Percentiles rank a stretch among this genome's conserved stretches.
Conservation (phyloP, 2,888 invertebrate genomes). For the Timema podura region DNA sequence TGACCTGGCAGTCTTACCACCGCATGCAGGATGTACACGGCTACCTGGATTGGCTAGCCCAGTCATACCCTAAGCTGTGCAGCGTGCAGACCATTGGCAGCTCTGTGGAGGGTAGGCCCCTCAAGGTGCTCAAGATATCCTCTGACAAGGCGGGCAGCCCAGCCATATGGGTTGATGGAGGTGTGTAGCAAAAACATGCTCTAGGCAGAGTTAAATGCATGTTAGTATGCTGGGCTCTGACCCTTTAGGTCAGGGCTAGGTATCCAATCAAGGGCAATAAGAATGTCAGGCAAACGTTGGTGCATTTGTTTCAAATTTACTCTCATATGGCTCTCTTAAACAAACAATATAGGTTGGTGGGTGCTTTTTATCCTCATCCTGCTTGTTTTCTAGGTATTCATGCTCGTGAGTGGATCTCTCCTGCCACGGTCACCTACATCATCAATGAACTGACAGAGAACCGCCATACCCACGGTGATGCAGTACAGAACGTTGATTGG, state of each 20-base stretch:
- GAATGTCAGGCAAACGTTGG: too few species aligned
- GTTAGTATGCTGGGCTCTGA: not conserved
- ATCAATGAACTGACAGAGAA: slow-evolving; percentile 66
- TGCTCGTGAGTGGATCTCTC: slow-evolving; percentile 86
- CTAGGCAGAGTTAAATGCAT: not conserved
- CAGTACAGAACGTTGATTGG: slow-evolving; percentile 54
- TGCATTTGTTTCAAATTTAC: too few species aligned
- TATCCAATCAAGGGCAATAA: too few species aligned
- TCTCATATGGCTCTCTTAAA: too few species aligned
- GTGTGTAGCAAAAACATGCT: slow-evolving; percentile 8
- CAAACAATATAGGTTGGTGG: too few species aligned
- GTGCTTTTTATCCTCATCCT: too few species aligned
- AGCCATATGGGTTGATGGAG: slow-evolving; percentile 51
- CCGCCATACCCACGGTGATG: slow-evolving; percentile 58
- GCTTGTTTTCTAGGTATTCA: slow-evolving; percentile 57
- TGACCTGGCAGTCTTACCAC: slow-evolving; percentile 78
- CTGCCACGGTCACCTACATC: slow-evolving; percentile 71
- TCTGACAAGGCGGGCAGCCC: slow-evolving; percentile 36
- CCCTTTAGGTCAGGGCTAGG: too few species aligned
- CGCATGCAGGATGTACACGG: slow-evolving; percentile 63
- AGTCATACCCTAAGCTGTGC: slow-evolving; percentile 67
- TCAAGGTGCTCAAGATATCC: slow-evolving; percentile 56
- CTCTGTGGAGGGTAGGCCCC: slow-evolving; percentile 66
- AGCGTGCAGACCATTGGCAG: slow-evolving; percentile 69
- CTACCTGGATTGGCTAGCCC: slow-evolving; percentile 67